Base-by-base conservation (phyloP, 1,140 invertebrate genomes). In the Phenacoccus solenopsis region DNA sequence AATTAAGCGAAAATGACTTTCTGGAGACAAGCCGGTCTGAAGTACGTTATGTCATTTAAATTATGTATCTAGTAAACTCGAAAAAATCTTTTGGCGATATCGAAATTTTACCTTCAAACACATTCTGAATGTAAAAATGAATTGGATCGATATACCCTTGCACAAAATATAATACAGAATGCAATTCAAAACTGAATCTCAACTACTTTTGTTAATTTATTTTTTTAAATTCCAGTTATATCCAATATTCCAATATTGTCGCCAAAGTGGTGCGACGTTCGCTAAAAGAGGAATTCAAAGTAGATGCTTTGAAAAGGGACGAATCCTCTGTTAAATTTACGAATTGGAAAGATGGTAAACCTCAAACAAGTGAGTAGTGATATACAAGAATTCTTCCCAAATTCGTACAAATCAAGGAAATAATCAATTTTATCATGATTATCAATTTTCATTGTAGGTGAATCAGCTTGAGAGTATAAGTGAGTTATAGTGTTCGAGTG, bases 201-300 rank as follows among this genome's bases (percentile, higher is more conserved):
- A 49, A 49, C 10, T n/a, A n/a, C n/a, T n/a, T n/a, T n/a, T 61
- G 59, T 24, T 21, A 21, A 9, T 61, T 61, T 61, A 9, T 10
- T 61, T 69, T 9, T 35, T 16, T 49, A 35, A 9, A 28, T 64
- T 69, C 22, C 32, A 96, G 92, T 82, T 96, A 96, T 81, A 90
- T 96, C 79, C 91, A 92, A 80, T 96, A 93, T 78, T 95, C 93
- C 27, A 90, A 88, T 77, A 92, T 95, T 77, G 90, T 91, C 75
- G 92, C 93, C 12, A 87, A 83, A 77, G 79, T 93, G 32, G 80
- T 95, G 59, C 83, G 93, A 25, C 81, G 87, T 76, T 84, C 90
- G 21, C 78, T 96, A 70, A 94, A 93, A 79, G 75, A 83, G 0
- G 87, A 93, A 32, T 72, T 89, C 0, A 83, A 81, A 75, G 80